Conservation (phyloP, 2,888 invertebrate genomes). For the Drosophila neoperkinsi region DNA sequence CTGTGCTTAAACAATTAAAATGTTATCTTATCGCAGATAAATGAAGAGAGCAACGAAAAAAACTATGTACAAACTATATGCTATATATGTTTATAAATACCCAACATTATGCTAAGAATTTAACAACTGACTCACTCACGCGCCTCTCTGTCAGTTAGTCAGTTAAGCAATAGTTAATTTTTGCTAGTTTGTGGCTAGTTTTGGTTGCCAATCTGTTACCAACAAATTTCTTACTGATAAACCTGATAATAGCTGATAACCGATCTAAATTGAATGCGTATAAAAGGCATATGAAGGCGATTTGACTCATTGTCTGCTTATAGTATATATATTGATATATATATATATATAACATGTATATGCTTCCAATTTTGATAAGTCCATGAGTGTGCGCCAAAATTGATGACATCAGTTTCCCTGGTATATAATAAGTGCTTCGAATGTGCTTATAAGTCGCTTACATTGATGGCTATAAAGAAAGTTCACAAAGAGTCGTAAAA, state of each 20-base stretch:
- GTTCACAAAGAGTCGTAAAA: conserved; percentile 26
- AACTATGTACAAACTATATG: conserved; percentile 2
- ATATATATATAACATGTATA: conserved; percentile 14
- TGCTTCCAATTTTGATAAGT: conserved; percentile 43
- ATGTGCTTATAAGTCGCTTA: conserved; percentile 12
- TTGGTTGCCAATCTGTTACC: conserved; percentile 35
- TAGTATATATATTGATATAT: conserved; percentile 30
- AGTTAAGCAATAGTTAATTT: conserved; percentile 33
- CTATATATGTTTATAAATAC: not conserved
- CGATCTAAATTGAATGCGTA: conserved; percentile 43
- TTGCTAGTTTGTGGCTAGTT: conserved; percentile 3
- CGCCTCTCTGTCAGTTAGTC: not conserved
- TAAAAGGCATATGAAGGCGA: conserved; percentile 31
- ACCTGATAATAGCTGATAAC: conserved; percentile 66
- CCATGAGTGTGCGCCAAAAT: conserved; percentile 24
- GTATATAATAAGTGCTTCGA: conserved; percentile 4
- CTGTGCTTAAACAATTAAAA: conserved; percentile 28
- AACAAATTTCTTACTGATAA: conserved; percentile 41
- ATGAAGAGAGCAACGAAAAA: conserved; percentile 14
- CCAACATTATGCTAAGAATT: conserved; percentile 4
- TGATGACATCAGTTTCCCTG: conserved; percentile 60
- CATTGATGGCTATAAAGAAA: conserved; percentile 9
- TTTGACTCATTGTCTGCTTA: conserved; percentile 64
- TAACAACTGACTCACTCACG: conserved; percentile 59
- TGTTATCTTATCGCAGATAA: conserved; percentile 64